Base-by-base conservation (phyloP, 2,888 invertebrate genomes). In the Drosophila merina region DNA sequence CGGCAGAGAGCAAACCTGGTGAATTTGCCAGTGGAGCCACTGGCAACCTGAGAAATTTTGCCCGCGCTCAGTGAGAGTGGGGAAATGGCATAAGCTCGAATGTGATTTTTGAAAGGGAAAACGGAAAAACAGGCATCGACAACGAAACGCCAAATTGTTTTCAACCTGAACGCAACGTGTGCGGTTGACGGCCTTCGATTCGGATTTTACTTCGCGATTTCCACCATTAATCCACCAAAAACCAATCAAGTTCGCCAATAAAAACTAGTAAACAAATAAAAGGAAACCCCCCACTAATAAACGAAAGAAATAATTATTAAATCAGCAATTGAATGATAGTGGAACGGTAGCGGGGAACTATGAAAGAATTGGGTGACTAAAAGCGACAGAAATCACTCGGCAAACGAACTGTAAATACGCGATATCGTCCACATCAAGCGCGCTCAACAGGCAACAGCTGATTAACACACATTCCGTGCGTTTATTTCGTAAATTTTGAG, bases 291-390 rank as follows among this genome's bases (percentile, higher is more conserved):
- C 25, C 7, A 42, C 44, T 42, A 60, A 51, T 12, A 49, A 36
- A 55, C 45, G 50, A 48, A n/a, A 44, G 49, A 44, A 57, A 42
- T 44, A 50, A 28, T 57, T 44, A 20, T 28, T 20, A 25, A 12
- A 52, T 50, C 63, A 38, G 40, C 54, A 54, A 64, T 30, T 38
- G n/a, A 31, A 47, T 14, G 25, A 36, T 30, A 47, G 52, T 50
- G 57, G 8, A 12, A 52, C 42, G 68, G 52, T 72, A 50, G 59
- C 50, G 69, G 66, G 69, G 66, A 86, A 81, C 73, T 80, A 81
- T 81, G 80, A 80, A 70, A 72, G 71, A 75, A 77, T 84, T 69
- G 81, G 77, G 71, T 86, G 75, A 76, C 73, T 77, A 75, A 62
- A 54, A 42, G 26, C 51, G 26, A 30, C 1, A 26, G 4, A 28